Evolutionary conservation across 2,113 vertebrate species (phyloP).

Genomic region (Steatornis caripensis): DNA sequence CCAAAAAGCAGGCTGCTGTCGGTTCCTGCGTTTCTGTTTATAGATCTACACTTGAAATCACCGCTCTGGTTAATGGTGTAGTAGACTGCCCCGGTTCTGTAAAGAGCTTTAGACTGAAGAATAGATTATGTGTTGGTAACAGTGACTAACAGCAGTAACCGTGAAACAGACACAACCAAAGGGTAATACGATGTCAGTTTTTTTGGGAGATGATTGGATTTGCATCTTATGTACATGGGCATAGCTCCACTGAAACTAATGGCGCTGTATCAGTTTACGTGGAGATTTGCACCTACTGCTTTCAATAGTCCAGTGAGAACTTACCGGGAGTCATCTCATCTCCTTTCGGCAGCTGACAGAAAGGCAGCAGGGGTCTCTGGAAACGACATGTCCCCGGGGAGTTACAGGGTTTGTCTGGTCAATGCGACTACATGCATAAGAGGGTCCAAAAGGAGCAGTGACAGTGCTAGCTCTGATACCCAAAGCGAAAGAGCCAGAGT

Average conservation of each 20-base stretch:
- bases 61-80: neutral
- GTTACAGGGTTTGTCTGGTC: neutral
- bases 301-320: neutral
- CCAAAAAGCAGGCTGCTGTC: neutral
- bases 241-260: neutral
- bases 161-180: neutral
- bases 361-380: neutral
- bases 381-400: neutral
- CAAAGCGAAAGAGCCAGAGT: accelerated
- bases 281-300: neutral
- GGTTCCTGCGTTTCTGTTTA: neutral
- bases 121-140: neutral
- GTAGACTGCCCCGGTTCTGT: neutral
- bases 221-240: neutral
- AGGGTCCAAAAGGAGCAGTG: neutral
- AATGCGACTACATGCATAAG: accelerated
- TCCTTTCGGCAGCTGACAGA: neutral
- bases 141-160: neutral
- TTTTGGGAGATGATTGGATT: neutral
- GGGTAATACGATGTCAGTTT: neutral
- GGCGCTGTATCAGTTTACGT: neutral
- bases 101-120: neutral
- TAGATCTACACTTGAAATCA: neutral
- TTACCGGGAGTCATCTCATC: neutral
- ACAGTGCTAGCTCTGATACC: neutral